Conservation (phyloP, 1,140 invertebrate genomes). For the Pantala flavescens region DNA sequence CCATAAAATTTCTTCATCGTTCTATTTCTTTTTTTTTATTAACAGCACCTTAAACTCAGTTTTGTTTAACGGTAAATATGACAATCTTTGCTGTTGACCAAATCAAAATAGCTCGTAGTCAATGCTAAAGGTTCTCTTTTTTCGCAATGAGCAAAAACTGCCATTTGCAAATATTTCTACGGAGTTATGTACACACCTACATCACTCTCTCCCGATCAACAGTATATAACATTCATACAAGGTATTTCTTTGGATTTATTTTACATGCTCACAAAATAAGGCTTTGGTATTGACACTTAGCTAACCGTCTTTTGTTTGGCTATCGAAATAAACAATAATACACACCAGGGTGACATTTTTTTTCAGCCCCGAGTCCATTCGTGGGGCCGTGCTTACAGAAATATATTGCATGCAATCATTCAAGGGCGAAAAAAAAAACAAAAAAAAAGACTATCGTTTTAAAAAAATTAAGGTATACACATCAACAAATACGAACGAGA, state of each 20-base stretch:
- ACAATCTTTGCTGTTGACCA: neutral
- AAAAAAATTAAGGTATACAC: too few species aligned
- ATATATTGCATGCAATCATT: too few species aligned
- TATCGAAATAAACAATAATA: neutral
- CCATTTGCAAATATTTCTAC: neutral
- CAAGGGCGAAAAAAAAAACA: too few species aligned
- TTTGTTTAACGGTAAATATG: neutral
- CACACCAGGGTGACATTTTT: neutral
- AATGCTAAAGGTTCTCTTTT: neutral
- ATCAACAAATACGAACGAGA: too few species aligned
- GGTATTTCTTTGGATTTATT: neutral
- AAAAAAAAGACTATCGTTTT: too few species aligned
- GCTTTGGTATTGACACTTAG: slow-evolving; percentile 1
- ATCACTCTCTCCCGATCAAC: neutral
- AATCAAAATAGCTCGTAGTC: neutral
- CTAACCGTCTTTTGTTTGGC: neutral
- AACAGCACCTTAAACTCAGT: neutral
- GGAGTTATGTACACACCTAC: neutral
- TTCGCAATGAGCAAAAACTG: neutral
- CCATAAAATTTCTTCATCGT: neutral
- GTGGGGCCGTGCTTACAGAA: too few species aligned
- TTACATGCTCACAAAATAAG: slow-evolving; percentile 3
- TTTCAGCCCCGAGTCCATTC: too few species aligned
- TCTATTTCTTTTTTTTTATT: neutral
- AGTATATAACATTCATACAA: neutral